Base-by-base conservation (phyloP, 2,888 invertebrate species). In the Acrocyrtus sp. region DNA sequence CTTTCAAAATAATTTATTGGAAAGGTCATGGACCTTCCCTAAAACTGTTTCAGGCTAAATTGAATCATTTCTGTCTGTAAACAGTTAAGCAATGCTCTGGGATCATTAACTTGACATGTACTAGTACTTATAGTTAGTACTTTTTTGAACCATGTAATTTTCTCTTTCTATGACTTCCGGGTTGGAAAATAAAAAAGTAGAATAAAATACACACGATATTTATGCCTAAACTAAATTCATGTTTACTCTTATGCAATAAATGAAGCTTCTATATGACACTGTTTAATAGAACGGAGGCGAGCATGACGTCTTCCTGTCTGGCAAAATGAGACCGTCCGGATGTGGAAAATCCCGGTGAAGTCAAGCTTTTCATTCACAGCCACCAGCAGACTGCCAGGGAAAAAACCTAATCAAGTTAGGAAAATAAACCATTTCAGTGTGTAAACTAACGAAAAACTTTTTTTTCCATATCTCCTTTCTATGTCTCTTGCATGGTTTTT, bases 21-120 rank as follows among this genome's bases (percentile, higher is more conserved):
- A 21, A 68, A 68, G 68, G 68, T 68, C 68, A 61, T 61, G 68
- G 45, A 68, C 68, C 68, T 60, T 68, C 48, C 48, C 15, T 8
- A 29, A 29, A 12, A 29, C 1, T 29, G 4, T 50, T 50, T 6
- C 6, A 51, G 26, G 17, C 51, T 26, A n/a, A 3, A n/a, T 26
- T 51, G 17, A n/a, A 27, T 17, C 51, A 51, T 41, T 53, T 53
- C 53, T 34, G 53, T 53, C 15, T 45, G 24, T 21, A 48, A 8
- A 6, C 15, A 4, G 47, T 17, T 26, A 15, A 24, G 3, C 26
- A 6, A 15, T 8, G 24, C 17, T n/a, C 19, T 3, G 17, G 17
- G 17, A 19, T 19, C n/a, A 47, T 45, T 17, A 22, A 22, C 50
- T 50, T 5, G n/a, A n/a, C 12, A 5, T 45, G 48, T 12, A 8